Base-by-base conservation (phyloP, 1,140 invertebrate genomes). In the Eupristina koningsbergeri region DNA sequence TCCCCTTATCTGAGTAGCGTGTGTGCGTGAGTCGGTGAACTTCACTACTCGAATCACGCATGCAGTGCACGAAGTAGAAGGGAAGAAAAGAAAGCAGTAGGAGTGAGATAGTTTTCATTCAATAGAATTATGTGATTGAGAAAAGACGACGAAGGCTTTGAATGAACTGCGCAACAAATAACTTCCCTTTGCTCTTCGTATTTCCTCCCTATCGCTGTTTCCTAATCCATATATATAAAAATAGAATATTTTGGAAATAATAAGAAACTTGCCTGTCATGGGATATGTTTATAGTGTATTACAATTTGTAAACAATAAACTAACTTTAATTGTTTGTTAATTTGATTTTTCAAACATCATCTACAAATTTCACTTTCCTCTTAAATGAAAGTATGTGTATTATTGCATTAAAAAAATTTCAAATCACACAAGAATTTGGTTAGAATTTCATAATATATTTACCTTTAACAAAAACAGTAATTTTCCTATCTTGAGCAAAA, bases 1-100 rank as follows among this genome's bases (percentile, higher is more conserved):
- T 87, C 58, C 63, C 78, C 80, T 87, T 88, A 88, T 88, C 88
- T 41, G 41, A 29, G 22, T 34, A 58, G 45, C 81, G 67, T 45
- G 71, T 36, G 58, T 64, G 26, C 73, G n/a, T 19, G 45, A 29
- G 58, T 64, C 34, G 45, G n/a, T 19, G 45, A 29, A 26, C 34
- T 63, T 50, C 31, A 47, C 41, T 47, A 22, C 26, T 73, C 26
- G 11, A 5, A 34, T n/a, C 50, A 26, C 41, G 63, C 76, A 22
- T 53, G 61, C 73, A 79, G 36, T 34, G 64, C 41, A 36, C 58
- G 34, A 83, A 41, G 50, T 39, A 50, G 58, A 47, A 78, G 6
- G 29, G 61, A 22, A 50, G 39, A 78, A 31, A 11, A 45, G 41
- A 7, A 64, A 58, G 64, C n/a, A 15, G 39, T 31, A n/a, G 31